Evolutionary conservation across 1,140 invertebrate genomes (phyloP), one percentile per base, ranked within the genome.

Genomic region (Cydia splendana): DNA sequence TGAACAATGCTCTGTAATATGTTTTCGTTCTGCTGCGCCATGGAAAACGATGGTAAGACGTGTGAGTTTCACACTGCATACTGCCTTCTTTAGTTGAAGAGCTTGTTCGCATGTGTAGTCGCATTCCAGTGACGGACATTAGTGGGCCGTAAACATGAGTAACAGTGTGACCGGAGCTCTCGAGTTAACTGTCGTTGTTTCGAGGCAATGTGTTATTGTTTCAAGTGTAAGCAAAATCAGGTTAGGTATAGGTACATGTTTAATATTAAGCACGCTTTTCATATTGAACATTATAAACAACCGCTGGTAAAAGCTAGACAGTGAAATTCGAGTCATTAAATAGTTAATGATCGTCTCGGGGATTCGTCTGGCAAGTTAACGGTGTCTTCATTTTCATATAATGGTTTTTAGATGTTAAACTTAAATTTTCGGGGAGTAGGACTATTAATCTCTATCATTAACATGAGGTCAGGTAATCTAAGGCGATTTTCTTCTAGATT

Each of bases 71-170:
- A 62, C 57, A 62, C n/a, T 62, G 15, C 15, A 20, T 62, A 62
- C 7, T 10, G 57, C 57, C 20, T 62, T 62, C 57, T 62, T 62
- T n/a, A 12, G n/a, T 24, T 24, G 57, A 12, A 20, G 20, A 20
- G 20, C 20, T 9, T 24, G 57, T 62, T 62, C 20, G 57, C 57
- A 62, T 62, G 57, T 62, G 57, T 69, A 75, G 78, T 78, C 75
- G 77, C 69, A 76, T 57, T 67, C 48, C 75, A 79, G 79, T 76
- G 53, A 76, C 78, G 81, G 80, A 82, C 81, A 84, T 82, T 82
- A 75, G 77, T 81, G 75, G 53, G 65, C 79, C 80, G 80, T 85
- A 86, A 87, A 86, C 85, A 84, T 75, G 78, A 83, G 85, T 88
- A 62, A 38, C 67, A 71, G 30, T 38, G 34, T 38, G 28, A 42